Evolutionary conservation across 1,140 invertebrate species (phyloP).

Genomic region (Pseudomyrmex gracilis): DNA sequence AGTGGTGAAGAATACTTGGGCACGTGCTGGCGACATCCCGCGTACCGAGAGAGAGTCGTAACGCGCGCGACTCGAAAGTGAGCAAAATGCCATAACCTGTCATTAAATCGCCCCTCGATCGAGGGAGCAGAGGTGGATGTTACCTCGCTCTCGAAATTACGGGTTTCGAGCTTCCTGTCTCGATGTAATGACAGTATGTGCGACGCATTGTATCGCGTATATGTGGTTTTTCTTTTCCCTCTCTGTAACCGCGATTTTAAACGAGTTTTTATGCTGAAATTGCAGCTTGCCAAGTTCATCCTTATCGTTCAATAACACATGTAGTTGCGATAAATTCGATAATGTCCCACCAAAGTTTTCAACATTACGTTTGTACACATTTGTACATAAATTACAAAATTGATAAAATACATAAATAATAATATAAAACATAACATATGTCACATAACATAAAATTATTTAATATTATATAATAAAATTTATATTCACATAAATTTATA

Average conservation of each 20-base stretch:
- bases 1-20: conserved; percentile 51
- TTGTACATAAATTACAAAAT: too few species aligned
- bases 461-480: too few species aligned
- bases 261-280: background rate
- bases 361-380: too few species aligned
- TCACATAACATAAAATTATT: too few species aligned
- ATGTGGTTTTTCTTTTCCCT: background rate
- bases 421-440: too few species aligned
- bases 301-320: background rate
- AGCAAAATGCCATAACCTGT: conserved; percentile 70
- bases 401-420: too few species aligned
- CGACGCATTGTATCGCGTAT: background rate
- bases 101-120: conserved; percentile 70
- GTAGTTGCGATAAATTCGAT: too few species aligned
- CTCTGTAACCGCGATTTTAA: background rate
- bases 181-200: conserved; percentile 72
- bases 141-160: conserved; percentile 73
- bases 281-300: background rate
- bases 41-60: background rate
- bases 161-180: conserved; percentile 74
- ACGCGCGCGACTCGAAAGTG: conserved; percentile 28
- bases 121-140: conserved; percentile 22
- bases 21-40: conserved; percentile 55
- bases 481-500: too few species aligned
- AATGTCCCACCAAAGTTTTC: too few species aligned